Percentiles rank a stretch among this genome's conserved stretches.
These are phyloP conservation scores for Bombus picipes DNA, from an alignment of 1,140 invertebrate species.

Conservation along the genomic window DNA sequence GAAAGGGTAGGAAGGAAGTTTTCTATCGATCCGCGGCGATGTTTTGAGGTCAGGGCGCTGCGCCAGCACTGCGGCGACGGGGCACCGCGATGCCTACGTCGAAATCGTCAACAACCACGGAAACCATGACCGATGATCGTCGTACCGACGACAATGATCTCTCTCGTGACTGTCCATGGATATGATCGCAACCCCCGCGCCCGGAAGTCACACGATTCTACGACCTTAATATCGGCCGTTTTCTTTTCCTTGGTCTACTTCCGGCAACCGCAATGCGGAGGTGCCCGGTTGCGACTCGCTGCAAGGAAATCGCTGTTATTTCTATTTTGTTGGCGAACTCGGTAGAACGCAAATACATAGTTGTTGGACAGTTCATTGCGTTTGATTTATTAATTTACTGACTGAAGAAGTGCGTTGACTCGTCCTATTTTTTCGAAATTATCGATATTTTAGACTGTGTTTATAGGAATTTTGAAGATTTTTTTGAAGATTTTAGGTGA, in stretches of 20 bases:
- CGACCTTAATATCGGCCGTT: not conserved
- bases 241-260: conserved; percentile 4
- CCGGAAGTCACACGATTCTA: not conserved
- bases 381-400: not conserved
- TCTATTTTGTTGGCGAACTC: not conserved
- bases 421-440: not conserved
- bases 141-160: not conserved
- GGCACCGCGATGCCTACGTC: conserved; percentile 51
- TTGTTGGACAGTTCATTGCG: not conserved
- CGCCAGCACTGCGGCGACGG: conserved; percentile 75
- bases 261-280: conserved; percentile 48
- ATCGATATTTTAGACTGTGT: not conserved
- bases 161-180: not conserved
- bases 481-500: not conserved
- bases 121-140: conserved; percentile 25
- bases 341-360: not conserved
- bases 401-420: not conserved
- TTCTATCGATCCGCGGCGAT: conserved; percentile 74
- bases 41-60: conserved; percentile 78
- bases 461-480: not conserved
- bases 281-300: not conserved
- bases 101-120: conserved; percentile 22
- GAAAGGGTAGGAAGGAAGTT: conserved; percentile 75
- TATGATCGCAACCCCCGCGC: no score
- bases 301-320: not conserved